A percentile compares a stretch with the other conserved stretches of the same genome.
These are phyloP conservation scores for Drosophila cognata DNA, from an alignment of 2,888 invertebrate species.

Conservation along the genomic window DNA sequence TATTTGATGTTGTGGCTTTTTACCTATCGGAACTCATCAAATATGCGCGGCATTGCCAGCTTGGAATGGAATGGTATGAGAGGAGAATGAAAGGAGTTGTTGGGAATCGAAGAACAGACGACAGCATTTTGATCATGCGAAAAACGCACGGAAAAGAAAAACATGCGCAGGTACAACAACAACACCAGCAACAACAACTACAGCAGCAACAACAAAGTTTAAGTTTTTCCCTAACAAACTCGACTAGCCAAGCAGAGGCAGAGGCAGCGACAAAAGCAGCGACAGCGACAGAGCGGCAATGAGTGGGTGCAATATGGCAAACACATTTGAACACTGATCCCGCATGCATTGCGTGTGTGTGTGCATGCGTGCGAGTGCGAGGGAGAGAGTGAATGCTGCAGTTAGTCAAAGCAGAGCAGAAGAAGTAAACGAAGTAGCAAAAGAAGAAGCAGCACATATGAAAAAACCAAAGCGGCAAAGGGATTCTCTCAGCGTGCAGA, in stretches of 20 bases:
- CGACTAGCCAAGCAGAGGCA: constrained; percentile 25
- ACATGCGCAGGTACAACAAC: constrained; percentile 72
- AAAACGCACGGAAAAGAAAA: constrained; percentile 78
- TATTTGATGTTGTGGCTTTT: constrained; percentile 25
- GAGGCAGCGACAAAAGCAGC: constrained; percentile 18
- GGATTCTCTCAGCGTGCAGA: constrained; percentile 65
- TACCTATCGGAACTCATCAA: constrained; percentile 75
- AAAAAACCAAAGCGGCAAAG: constrained; percentile 62
- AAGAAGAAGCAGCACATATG: constrained; percentile 41
- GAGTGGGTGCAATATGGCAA: constrained; percentile 83
- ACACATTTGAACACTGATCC: constrained; percentile 77
- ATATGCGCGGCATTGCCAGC: constrained; percentile 66
- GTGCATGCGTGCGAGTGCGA: constrained; percentile 41
- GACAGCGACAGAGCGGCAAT: constrained; percentile 27
- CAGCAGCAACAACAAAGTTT: constrained; percentile 22
- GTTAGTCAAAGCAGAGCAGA: constrained; percentile 24
- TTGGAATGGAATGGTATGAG: constrained; percentile 30
- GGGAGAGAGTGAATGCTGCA: constrained; percentile 50
- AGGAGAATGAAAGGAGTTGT: constrained; percentile 26
- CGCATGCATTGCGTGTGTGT: constrained; percentile 47
- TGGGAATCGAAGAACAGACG: constrained; percentile 45
- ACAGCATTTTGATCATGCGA: constrained; percentile 78
- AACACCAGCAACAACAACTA: neutral
- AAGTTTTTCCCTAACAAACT: constrained; percentile 53
- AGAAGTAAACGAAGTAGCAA: constrained; percentile 54